A percentile compares a stretch with the other conserved stretches of the same genome.
Conservation (phyloP, 2,113 vertebrate species). For the Phyllopteryx taeniolatus region DNA sequence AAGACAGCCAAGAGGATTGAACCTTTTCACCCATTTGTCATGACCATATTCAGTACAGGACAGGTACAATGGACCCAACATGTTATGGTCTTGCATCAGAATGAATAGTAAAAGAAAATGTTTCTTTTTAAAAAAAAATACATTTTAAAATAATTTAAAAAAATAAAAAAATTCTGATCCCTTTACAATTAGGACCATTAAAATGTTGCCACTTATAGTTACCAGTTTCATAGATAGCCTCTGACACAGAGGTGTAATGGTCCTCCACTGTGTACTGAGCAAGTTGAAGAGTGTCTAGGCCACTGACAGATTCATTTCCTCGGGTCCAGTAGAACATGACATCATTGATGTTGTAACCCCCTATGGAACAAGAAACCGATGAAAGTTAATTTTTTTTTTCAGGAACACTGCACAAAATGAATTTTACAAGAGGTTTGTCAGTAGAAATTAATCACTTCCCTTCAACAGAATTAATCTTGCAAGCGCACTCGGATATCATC, state of each 20-base stretch:
- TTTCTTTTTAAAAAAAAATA: too few species aligned
- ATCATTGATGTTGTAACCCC: slow-evolving; percentile 90
- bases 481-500: neutral
- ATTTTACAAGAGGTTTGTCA: neutral
- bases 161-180: neutral
- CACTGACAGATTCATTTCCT: slow-evolving; percentile 87
- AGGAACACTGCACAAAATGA: neutral
- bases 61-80: too few species aligned
- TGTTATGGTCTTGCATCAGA: too few species aligned
- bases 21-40: too few species aligned
- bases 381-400: neutral
- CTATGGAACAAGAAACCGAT: slow-evolving; percentile 52
- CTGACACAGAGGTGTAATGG: slow-evolving; percentile 85
- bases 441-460: neutral
- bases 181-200: neutral
- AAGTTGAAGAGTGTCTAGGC: slow-evolving; percentile 79
- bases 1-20: too few species aligned
- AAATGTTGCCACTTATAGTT: slow-evolving; percentile 6
- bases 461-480: neutral
- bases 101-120: too few species aligned
- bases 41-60: too few species aligned
- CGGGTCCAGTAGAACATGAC: slow-evolving; percentile 89
- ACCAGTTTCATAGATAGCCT: slow-evolving; percentile 90
- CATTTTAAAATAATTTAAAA: neutral
- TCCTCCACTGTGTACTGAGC: slow-evolving; percentile 89